These are phyloP conservation scores for Colletes latitarsis DNA, from an alignment of 1,140 invertebrate genomes.

Conservation along the genomic window DNA sequence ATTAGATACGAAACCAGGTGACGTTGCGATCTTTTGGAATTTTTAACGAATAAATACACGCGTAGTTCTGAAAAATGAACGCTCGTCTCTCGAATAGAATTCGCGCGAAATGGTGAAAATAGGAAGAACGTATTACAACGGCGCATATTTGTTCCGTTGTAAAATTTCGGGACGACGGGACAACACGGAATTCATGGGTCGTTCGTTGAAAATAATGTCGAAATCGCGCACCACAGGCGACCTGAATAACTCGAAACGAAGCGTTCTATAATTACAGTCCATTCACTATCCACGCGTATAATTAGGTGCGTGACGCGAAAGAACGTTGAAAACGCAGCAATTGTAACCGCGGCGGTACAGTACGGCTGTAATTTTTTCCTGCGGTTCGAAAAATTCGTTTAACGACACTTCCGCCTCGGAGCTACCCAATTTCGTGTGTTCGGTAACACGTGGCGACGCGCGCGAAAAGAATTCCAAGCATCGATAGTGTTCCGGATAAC, in stretches of 20 bases:
- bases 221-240: not conserved
- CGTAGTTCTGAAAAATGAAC: no score
- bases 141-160: no score
- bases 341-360: slow-evolving; percentile 5
- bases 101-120: no score
- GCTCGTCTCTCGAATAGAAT: no score
- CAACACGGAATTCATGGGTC: not conserved
- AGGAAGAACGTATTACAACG: no score
- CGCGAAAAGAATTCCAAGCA: no score
- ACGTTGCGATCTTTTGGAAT: no score
- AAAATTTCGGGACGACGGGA: not conserved
- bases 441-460: not conserved
- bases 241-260: not conserved
- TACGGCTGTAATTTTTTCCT: slow-evolving; percentile 18
- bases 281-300: slow-evolving; percentile 13
- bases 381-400: slow-evolving; percentile 20
- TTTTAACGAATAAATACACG: no score
- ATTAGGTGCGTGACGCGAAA: not conserved
- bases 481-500: no score
- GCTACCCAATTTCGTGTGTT: not conserved
- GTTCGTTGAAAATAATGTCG: not conserved
- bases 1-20: no score
- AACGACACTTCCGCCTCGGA: not conserved
- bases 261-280: slow-evolving; percentile 25
- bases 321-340: not conserved